Conservation (phyloP, 1,140 invertebrate species). For the Rhopalosiphum maidis region DNA sequence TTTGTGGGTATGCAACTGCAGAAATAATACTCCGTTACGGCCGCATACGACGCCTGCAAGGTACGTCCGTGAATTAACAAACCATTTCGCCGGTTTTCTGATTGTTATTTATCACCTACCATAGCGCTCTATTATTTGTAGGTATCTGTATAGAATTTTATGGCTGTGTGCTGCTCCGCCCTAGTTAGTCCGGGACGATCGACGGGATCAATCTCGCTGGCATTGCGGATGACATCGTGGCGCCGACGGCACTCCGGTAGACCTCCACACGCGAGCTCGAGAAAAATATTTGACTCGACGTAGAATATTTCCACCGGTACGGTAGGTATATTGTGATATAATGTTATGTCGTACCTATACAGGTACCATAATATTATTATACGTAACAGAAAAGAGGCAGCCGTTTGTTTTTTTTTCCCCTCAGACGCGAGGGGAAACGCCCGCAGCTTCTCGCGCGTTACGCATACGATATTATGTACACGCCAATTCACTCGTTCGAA, state of each 20-base stretch:
- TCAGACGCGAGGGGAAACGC: background rate
- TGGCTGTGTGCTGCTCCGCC: background rate
- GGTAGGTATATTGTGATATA: background rate
- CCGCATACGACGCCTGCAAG: too few species aligned
- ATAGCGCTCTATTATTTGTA: background rate
- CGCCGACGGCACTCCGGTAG: too few species aligned
- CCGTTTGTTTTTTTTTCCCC: background rate
- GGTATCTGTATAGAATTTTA: background rate
- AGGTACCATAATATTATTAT: background rate
- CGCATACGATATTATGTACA: slow-evolving; percentile 15
- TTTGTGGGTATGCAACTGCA: too few species aligned
- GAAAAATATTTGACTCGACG: background rate
- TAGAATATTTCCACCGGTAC: background rate
- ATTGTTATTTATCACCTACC: too few species aligned
- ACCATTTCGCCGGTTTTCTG: too few species aligned
- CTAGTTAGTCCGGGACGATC: too few species aligned
- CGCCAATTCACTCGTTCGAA: background rate
- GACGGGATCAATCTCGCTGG: background rate
- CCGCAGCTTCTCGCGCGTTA: background rate
- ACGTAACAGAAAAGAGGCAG: background rate
- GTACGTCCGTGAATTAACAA: background rate
- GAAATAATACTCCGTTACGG: too few species aligned
- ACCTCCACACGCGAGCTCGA: background rate
- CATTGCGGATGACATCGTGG: too few species aligned
- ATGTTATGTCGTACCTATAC: too few species aligned